These are phyloP conservation scores for Melitaea athalia DNA, from an alignment of 2,888 invertebrate species.

Conservation along the genomic window DNA sequence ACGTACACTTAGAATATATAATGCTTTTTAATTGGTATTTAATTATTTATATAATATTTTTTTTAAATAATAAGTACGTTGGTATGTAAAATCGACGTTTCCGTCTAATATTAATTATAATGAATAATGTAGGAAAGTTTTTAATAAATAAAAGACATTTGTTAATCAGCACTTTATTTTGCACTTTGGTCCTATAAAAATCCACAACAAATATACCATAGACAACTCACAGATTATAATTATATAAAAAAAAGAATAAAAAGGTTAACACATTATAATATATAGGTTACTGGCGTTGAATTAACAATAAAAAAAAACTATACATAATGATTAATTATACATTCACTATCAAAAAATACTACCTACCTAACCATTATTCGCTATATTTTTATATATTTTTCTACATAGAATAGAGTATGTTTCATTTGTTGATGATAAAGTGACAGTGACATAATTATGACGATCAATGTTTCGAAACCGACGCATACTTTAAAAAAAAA, in stretches of 20 bases:
- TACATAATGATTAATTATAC: neutral
- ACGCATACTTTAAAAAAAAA: no score
- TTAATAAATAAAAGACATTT: conserved; percentile 5
- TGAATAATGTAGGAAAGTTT: neutral
- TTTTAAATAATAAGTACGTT: no score
- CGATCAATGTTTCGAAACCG: no score
- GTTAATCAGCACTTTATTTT: conserved; percentile 33
- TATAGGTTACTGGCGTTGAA: conserved; percentile 5
- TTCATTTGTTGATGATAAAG: no score
- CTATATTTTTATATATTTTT: neutral
- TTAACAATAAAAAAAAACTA: conserved; percentile 3
- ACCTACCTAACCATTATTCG: neutral
- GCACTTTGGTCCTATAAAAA: conserved; percentile 35
- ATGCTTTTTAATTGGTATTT: no score
- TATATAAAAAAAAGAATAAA: neutral
- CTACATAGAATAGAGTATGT: neutral
- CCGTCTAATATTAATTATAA: no score
- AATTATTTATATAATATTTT: no score
- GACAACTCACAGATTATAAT: conserved; percentile 16
- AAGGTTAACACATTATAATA: conserved; percentile 6
- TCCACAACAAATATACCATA: conserved; percentile 16
- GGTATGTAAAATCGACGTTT: no score
- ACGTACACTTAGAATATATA: no score
- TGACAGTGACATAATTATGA: no score
- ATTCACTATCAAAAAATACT: neutral